A percentile compares a stretch with the other conserved stretches of the same genome.
phyloP scores from a whole-genome alignment of 2,113 vertebrate species.

The Furnarius figulus region DNA sequence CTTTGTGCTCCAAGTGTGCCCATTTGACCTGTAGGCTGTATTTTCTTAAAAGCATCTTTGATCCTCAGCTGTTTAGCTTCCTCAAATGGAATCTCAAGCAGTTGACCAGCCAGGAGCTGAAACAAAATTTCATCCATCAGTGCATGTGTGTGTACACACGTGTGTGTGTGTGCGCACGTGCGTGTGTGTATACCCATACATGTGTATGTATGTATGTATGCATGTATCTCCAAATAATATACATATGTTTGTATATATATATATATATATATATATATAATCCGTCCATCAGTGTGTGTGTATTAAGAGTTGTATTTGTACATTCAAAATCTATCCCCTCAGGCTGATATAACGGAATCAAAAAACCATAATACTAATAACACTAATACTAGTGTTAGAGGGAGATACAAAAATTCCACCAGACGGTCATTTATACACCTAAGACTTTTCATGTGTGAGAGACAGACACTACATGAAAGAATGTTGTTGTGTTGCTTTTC shows the following conservation, averaged over 20 bases:
- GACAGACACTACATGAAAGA: neutral
- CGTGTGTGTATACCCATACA: neutral
- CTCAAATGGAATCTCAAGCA: neutral
- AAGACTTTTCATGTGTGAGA: neutral
- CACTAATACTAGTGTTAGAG: neutral
- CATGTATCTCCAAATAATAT: neutral
- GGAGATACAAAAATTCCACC: neutral
- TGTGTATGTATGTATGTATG: neutral
- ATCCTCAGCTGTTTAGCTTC: neutral
- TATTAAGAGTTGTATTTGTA: neutral
- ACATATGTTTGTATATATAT: neutral
- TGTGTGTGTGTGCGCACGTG: no score
- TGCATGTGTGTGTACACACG: rapidly evolving
- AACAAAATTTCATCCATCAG: neutral
- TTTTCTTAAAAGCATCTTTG: neutral
- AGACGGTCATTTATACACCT: neutral
- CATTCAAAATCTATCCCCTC: neutral
- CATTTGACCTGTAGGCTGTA: neutral
- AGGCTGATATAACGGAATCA: neutral
- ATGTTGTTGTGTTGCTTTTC: neutral
- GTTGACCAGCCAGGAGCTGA: neutral
- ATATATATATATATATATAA: neutral
- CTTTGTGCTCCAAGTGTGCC: neutral
- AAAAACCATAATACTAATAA: neutral
- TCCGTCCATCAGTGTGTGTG: neutral